Percentiles rank a stretch among this genome's conserved stretches.
phyloP scores from a whole-genome alignment of 2,113 vertebrate species.

The Arvicanthis niloticus region DNA sequence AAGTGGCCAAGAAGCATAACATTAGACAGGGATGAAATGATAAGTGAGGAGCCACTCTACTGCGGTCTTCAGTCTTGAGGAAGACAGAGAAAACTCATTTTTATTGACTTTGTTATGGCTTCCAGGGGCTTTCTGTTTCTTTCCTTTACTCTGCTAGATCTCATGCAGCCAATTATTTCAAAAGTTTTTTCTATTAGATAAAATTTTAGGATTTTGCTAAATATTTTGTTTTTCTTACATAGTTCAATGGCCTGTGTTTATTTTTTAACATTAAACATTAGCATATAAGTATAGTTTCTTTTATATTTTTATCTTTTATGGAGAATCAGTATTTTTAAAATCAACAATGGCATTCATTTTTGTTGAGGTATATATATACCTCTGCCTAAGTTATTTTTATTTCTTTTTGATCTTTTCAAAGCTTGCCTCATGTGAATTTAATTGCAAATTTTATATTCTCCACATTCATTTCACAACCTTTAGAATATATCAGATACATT shows the following conservation, averaged over 20 bases:
- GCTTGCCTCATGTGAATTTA: neutral
- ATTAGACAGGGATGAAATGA: neutral
- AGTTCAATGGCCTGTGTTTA: neutral
- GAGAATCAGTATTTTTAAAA: conserved; percentile 7
- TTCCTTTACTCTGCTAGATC: neutral
- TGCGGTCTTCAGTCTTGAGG: neutral
- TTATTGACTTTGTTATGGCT: neutral
- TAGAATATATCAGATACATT: neutral
- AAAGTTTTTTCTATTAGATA: neutral
- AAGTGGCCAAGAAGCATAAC: neutral
- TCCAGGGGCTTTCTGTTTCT: neutral
- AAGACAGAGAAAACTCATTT: neutral
- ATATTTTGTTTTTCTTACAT: neutral
- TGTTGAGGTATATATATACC: neutral
- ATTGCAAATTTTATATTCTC: neutral
- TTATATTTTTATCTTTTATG: conserved; percentile 12
- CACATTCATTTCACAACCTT: neutral
- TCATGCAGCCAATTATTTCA: neutral
- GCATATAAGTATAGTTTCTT: neutral
- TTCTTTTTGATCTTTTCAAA: neutral
- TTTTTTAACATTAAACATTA: neutral
- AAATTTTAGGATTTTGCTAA: neutral
- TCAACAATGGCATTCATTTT: neutral
- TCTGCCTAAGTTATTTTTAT: conserved; percentile 8
- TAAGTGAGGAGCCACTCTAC: neutral